phyloP scores from a whole-genome alignment of 64 coral and sea anemone species.

The Acropora tenuis region DNA sequence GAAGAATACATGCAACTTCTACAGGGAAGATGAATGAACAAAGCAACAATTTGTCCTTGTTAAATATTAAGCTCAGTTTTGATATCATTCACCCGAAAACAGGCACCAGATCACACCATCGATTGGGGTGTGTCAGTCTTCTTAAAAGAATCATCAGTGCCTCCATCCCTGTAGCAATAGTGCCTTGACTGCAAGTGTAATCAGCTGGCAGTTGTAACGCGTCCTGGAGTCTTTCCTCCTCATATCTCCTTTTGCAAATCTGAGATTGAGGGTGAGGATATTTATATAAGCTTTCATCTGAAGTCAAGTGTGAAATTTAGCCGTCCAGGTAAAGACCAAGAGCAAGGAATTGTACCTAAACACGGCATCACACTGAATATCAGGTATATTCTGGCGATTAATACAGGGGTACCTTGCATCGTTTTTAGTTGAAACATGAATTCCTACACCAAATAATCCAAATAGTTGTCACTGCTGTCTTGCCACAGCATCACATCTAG shows the following conservation, averaged over 20 bases:
- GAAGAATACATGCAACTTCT: background rate
- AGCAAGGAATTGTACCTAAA: background rate
- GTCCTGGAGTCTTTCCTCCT: background rate
- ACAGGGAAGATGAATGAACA: too few relatives aligned
- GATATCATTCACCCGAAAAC: too few relatives aligned
- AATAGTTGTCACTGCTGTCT: conserved; percentile 29
- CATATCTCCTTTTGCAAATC: conserved; percentile 38
- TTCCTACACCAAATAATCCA: conserved; percentile 16
- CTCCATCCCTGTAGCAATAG: conserved; percentile 18
- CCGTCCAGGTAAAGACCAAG: too few relatives aligned
- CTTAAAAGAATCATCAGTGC: conserved; percentile 9
- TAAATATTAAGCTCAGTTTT: too few relatives aligned
- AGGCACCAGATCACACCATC: too few relatives aligned
- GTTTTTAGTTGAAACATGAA: too few relatives aligned
- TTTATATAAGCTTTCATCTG: too few relatives aligned
- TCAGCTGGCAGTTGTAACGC: conserved; percentile 15
- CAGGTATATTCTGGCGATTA: conserved; percentile 15
- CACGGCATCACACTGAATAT: conserved; percentile 12
- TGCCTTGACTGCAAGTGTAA: background rate
- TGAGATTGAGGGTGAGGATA: background rate
- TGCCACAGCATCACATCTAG: background rate
- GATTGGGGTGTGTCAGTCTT: too few relatives aligned
- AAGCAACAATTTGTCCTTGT: too few relatives aligned
- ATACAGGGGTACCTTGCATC: background rate
- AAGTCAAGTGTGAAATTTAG: too few relatives aligned